Conservation (phyloP, 2,113 vertebrate species). For the Dipodomys spectabilis region DNA sequence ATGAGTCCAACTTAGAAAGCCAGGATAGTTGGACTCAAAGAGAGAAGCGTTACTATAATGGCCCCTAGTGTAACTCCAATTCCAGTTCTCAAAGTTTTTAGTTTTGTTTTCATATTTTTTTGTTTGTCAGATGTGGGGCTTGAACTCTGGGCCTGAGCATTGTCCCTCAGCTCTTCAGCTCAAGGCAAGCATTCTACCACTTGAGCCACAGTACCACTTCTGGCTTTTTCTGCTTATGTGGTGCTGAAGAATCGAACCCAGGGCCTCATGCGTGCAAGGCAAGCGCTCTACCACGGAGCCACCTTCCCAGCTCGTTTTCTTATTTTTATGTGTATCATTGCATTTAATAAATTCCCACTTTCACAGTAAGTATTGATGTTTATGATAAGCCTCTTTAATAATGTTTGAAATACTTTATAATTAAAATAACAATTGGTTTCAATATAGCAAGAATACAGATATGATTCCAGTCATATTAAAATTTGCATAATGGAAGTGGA, state of each 20-base stretch:
- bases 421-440: background rate
- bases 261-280: too few species aligned
- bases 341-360: background rate
- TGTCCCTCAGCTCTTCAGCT: too few species aligned
- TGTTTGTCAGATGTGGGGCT: too few species aligned
- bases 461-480: slow-evolving; percentile 25
- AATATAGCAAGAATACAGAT: background rate
- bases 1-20: background rate
- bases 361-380: background rate
- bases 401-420: background rate
- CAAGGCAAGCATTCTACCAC: too few species aligned
- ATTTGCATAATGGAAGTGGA: background rate
- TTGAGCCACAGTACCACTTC: too few species aligned
- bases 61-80: background rate
- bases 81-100: background rate
- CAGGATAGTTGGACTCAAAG: background rate
- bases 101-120: background rate
- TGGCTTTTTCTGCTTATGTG: too few species aligned
- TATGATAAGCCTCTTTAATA: background rate
- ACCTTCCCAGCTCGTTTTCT: too few species aligned
- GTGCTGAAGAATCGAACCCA: too few species aligned
- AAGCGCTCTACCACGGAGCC: too few species aligned
- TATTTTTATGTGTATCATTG: background rate
- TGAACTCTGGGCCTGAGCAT: too few species aligned
- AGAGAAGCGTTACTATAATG: background rate